Conservation (phyloP, 2,113 vertebrate genomes). For the Coracopsis vasa region DNA sequence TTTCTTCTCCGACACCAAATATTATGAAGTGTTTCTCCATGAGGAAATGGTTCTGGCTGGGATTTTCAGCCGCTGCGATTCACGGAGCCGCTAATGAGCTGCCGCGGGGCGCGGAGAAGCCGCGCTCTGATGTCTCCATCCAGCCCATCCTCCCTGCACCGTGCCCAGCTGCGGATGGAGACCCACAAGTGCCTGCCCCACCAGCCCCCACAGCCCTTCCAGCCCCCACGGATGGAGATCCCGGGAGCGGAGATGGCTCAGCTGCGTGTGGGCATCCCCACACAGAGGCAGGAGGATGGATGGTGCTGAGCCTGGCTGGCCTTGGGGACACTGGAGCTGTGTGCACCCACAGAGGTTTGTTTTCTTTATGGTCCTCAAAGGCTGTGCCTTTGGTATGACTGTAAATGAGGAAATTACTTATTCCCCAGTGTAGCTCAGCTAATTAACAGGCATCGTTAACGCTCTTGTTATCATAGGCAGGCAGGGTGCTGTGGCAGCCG, state of each 20-base stretch:
- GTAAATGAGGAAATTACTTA: slow-evolving; percentile 46
- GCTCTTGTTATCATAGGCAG: neutral
- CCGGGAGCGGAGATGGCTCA: neutral
- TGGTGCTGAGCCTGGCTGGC: accelerated
- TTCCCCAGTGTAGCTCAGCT: neutral
- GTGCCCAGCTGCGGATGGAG: neutral
- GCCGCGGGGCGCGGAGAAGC: neutral
- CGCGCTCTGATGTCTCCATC: neutral
- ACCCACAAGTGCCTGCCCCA: accelerated
- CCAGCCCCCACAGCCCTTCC: neutral
- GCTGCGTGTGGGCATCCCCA: neutral
- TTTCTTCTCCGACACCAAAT: slow-evolving; percentile 46
- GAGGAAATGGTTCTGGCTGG: slow-evolving; percentile 7
- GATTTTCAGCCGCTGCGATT: slow-evolving; percentile 1
- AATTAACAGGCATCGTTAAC: slow-evolving; percentile 42
- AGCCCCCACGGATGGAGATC: neutral
- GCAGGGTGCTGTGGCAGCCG: neutral
- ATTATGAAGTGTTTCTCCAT: slow-evolving; percentile 60
- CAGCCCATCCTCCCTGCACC: neutral
- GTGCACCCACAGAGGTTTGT: neutral
- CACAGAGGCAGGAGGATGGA: accelerated
- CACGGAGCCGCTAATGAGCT: slow-evolving; percentile 23
- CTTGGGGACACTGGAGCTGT: accelerated
- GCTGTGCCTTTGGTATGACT: neutral
- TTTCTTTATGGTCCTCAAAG: neutral